Evolutionary conservation across 1,140 invertebrate species (phyloP), one percentile per base, ranked within the genome.

Genomic region (Glossosoma conforme): DNA sequence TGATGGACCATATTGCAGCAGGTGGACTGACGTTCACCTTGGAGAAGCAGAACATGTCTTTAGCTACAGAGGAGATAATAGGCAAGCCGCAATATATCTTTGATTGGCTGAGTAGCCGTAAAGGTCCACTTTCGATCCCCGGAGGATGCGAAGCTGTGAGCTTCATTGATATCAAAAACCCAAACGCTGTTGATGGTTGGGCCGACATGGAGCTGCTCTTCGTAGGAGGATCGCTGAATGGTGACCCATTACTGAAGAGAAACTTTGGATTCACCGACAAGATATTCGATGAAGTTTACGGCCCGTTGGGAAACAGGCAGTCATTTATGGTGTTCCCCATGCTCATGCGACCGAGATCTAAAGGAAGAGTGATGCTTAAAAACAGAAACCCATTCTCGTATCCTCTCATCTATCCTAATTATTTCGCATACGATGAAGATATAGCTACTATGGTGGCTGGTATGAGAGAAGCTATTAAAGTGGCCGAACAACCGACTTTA

Each of bases 381-480:
- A 79, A 75, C 51, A 81, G 65, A 33, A 81, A 91, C 69, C 89
- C 89, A 3, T 77, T 78, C 36, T 74, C 80, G 8, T 83, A 88
- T 61, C 93, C 93, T 0, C 67, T 81, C n/a, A 84, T 97, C 13
- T 80, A 87, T 60, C 83, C 91, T 1, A 90, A 91, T 56, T 93
- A 91, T 60, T 83, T 88, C 38, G 67, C 75, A 17, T 68, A 84
- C 65, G 64, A 75, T 1, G 77, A 83, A 18, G 86, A 89, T 56
- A 60, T 85, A 21, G 71, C 68, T 44, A 72, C 80, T 53, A 74
- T 84, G 13, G 69, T 85, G 0, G 73, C 83, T 3, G 85, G 82
- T 1, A 77, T 87, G 1, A 77, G 80, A 56, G 65, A 74, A 8
- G 72, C 79, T 0, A 66, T 85, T 18, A 64, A 77, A 25, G 62